Evolutionary conservation across 1,140 invertebrate species (phyloP), one percentile per base, ranked within the genome.

Genomic region (Caenorhabditis briggsae): DNA sequence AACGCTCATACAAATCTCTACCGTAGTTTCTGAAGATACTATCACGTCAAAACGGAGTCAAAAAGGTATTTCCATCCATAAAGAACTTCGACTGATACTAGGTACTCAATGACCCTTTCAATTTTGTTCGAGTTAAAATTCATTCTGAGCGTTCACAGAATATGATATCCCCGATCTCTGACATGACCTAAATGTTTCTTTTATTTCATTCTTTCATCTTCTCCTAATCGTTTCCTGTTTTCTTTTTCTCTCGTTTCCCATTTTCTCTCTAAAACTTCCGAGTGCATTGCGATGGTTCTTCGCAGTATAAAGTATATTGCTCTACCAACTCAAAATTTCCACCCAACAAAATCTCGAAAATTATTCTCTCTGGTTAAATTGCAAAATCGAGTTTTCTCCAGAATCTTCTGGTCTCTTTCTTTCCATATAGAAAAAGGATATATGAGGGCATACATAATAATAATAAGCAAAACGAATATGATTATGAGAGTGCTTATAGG

Each of bases 401-500:
- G 16, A n/a, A 12, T 8, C 23, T 7, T 70, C 43, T 46, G 7
- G 14, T 43, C 16, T 43, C 64, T 12, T 5, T 25, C 23, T 25
- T 7, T 25, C 18, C 18, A 70, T 46, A 70, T 12, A 70, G 64
- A 70, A 20, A 64, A 64, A 25, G 33, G 20, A 18, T 23, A 64
- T 25, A 64, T 64, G 33, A 14, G 61, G 50, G 23, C 61, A 43
- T 50, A 78, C 33, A 78, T 78, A 78, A 78, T 78, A 78, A 78
- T 78, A 33, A 33, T 2, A 78, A 78, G 46, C 70, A 7, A 3
- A 78, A 78, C 70, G 12, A 78, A 78, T 78, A n/a, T 78, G 64
- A 70, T 70, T 70, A 78, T 78, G 33, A 23, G 70, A 78, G 70
- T 78, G 70, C 70, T 70, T 46, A 23, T 50, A n/a, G 46, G 46